Evolutionary conservation across 1,140 invertebrate species (phyloP).

Genomic region (Meloidogyne chitwoodi): DNA sequence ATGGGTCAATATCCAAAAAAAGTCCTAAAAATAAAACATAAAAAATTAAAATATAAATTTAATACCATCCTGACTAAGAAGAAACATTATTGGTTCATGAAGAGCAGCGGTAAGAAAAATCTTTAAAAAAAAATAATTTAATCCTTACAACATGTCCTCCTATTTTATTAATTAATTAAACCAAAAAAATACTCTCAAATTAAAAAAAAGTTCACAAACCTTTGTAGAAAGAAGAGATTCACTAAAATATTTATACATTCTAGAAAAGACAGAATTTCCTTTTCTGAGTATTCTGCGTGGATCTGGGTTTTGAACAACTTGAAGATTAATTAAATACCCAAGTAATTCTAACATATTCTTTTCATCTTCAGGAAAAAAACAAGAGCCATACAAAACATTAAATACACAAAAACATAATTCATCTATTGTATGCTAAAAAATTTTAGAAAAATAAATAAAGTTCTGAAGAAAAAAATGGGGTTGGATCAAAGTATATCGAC

Average conservation of each 20-base stretch:
- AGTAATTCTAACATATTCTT: slow-evolving; percentile 73
- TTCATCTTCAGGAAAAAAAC: slow-evolving; percentile 76
- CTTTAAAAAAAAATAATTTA: slow-evolving; percentile 29
- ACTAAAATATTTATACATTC: slow-evolving; percentile 81
- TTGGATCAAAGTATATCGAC: no score
- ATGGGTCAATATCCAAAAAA: slow-evolving; percentile 84
- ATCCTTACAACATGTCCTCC: not conserved
- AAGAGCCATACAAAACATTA: slow-evolving; percentile 78
- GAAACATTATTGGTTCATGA: slow-evolving; percentile 80
- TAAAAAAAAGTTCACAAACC: slow-evolving; percentile 24
- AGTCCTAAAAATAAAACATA: slow-evolving; percentile 65
- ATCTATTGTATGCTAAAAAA: slow-evolving; percentile 59
- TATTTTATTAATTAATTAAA: not conserved
- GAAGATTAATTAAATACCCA: slow-evolving; percentile 76
- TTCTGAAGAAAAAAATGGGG: not conserved
- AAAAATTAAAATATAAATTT: not conserved
- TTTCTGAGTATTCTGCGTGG: slow-evolving; percentile 77
- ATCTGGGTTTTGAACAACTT: slow-evolving; percentile 76
- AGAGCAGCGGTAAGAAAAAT: slow-evolving; percentile 86
- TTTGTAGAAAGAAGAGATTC: slow-evolving; percentile 85
- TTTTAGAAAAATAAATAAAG: not conserved
- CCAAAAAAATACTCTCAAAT: slow-evolving; percentile 16
- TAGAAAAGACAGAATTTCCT: slow-evolving; percentile 79
- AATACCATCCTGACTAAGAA: slow-evolving; percentile 76
- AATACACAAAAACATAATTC: slow-evolving; percentile 71